These are phyloP conservation scores for Psittacula derbiana DNA, from an alignment of 2,797 vertebrate species.

Conservation along the genomic window DNA sequence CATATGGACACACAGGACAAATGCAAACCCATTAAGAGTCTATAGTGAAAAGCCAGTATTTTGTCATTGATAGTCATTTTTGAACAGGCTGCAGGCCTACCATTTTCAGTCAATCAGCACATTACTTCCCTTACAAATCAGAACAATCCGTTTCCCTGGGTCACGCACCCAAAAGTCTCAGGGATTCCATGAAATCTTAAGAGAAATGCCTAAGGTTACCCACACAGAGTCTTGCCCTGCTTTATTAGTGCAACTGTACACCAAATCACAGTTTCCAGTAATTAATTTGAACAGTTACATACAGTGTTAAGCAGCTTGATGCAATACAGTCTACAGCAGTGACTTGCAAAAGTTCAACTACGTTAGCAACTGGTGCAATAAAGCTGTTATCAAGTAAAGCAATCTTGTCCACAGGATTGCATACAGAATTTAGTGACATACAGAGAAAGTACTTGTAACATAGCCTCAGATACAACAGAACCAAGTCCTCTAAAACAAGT, in stretches of 20 bases:
- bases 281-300: not conserved
- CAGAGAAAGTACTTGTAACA: not conserved
- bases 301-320: not conserved
- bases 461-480: not conserved
- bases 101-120: not conserved
- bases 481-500: not conserved
- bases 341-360: not conserved
- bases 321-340: not conserved
- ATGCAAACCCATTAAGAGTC: not conserved
- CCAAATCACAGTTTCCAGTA: not conserved
- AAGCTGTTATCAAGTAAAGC: not conserved
- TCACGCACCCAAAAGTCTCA: not conserved
- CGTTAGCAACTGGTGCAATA: not conserved
- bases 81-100: not conserved
- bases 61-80: accelerated
- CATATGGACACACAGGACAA: not conserved
- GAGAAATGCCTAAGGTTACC: not conserved
- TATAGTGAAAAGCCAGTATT: not conserved
- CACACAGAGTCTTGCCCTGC: not conserved
- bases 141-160: not conserved
- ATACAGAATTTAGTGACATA: not conserved
- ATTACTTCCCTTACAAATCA: not conserved
- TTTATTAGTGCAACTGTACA: not conserved
- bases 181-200: not conserved
- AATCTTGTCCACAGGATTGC: not conserved